phyloP scores from a whole-genome alignment of 1,140 invertebrate genomes.

The Macrobrachium rosenbergii region DNA sequence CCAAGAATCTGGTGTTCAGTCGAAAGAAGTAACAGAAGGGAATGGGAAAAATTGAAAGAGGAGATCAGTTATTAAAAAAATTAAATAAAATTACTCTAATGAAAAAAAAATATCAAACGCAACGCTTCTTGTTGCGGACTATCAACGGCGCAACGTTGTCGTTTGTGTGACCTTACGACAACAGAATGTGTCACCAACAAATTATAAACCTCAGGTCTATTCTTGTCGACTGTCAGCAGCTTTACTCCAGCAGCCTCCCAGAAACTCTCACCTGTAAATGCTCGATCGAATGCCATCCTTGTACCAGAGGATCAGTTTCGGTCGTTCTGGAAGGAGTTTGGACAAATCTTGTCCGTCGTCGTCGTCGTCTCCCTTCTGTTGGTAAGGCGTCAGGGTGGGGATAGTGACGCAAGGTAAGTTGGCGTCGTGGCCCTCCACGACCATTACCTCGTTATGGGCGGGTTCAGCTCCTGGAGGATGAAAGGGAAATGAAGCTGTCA shows the following conservation, averaged over 20 bases:
- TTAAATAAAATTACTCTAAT: too few species aligned
- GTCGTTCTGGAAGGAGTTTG: not conserved
- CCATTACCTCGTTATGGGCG: slow-evolving; percentile 11
- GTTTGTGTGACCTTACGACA: too few species aligned
- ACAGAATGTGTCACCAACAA: too few species aligned
- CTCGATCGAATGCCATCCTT: not conserved
- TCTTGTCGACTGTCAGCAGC: not conserved
- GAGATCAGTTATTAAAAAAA: too few species aligned
- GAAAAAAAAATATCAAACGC: too few species aligned
- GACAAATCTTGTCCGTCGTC: not conserved
- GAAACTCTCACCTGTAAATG: slow-evolving; percentile 29
- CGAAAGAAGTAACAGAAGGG: too few species aligned
- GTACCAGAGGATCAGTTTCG: slow-evolving; percentile 30
- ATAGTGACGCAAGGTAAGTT: slow-evolving; percentile 21
- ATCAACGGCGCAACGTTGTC: too few species aligned
- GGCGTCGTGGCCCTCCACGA: slow-evolving; percentile 38
- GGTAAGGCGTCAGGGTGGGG: not conserved
- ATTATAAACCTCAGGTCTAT: too few species aligned
- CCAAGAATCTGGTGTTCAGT: too few species aligned
- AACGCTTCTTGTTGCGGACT: too few species aligned
- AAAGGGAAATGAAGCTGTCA: not conserved
- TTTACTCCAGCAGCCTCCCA: not conserved
- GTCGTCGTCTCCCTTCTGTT: too few species aligned
- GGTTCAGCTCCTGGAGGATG: not conserved
- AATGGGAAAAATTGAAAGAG: too few species aligned